Base-by-base conservation (phyloP, 1,140 invertebrate species). In the Spodoptera litura region DNA sequence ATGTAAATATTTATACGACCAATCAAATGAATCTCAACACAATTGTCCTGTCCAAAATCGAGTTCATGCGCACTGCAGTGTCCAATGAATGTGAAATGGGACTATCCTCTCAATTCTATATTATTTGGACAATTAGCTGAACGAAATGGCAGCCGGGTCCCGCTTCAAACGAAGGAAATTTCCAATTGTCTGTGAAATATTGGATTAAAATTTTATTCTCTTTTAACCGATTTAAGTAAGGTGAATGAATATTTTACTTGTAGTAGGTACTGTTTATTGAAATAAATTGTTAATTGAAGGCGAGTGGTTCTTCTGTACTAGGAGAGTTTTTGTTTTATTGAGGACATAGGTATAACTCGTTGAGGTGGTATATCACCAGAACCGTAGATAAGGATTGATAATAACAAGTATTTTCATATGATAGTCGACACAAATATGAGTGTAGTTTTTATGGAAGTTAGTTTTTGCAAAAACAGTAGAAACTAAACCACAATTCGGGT, bases 151-250 rank as follows among this genome's bases (percentile, higher is more conserved):
- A 35, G 3, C 68, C 53, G 9, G n/a, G 6, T n/a, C 20, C 11
- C 27, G 8, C 51, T 49, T 25, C 15, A 66, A 56, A 55, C 53
- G 31, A 13, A 71, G 52, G 68, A 71, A 56, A n/a, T 71, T 56
- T 35, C 68, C 68, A 56, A 71, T 71, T 71, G 68, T 38, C 52
- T 71, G 68, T 71, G 31, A 71, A 56, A 71, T 68, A 68, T 71
- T 35, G 68, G 15, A 71, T 55, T 35, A 71, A 55, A 55, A 13
- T 71, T 38, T 71, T 25, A 68, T 68, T 27, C 35, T 20, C 35
- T 56, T 71, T 55, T 27, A 31, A 68, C 5, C 38, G 25, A 3
- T 12, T 58, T n/a, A n/a, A 11, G n/a, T 10, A 13, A 31, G 38
- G n/a, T 49, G 38, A 11, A 31, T 27, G 53, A 12, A n/a, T 25